These are phyloP conservation scores for Gymnobelideus leadbeateri DNA, from an alignment of 2,113 vertebrate species.

Conservation along the genomic window DNA sequence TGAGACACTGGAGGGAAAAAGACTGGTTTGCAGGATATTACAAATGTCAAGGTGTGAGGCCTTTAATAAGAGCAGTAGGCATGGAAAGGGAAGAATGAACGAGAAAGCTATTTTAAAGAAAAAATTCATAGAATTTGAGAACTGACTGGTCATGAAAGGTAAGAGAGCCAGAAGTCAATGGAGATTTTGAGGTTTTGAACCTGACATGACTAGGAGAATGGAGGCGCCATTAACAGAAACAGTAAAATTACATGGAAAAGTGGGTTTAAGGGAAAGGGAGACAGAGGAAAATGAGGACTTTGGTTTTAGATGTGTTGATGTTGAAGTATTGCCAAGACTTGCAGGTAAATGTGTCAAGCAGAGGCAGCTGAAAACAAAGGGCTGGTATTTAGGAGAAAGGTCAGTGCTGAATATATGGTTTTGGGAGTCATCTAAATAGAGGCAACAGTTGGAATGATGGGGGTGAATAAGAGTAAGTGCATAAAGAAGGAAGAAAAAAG, in stretches of 20 bases:
- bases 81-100: not conserved
- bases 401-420: not conserved
- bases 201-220: not conserved
- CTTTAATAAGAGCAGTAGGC: not conserved
- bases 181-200: not conserved
- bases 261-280: not conserved
- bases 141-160: not conserved
- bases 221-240: not conserved
- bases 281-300: not conserved
- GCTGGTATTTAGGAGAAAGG: not conserved
- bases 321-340: not conserved
- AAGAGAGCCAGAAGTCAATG: not conserved
- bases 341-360: not conserved
- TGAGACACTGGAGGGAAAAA: not conserved
- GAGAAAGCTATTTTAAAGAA: not conserved
- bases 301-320: not conserved
- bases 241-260: not conserved
- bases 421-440: not conserved
- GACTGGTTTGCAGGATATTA: not conserved
- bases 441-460: not conserved
- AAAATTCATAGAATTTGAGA: not conserved
- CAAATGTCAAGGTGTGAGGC: not conserved
- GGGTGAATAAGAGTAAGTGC: not conserved
- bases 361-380: conserved; percentile 4
- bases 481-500: not conserved